Percentiles rank a stretch among this genome's conserved stretches.
phyloP scores from a whole-genome alignment of 2,113 vertebrate species.

The Corythornis vintsioides region DNA sequence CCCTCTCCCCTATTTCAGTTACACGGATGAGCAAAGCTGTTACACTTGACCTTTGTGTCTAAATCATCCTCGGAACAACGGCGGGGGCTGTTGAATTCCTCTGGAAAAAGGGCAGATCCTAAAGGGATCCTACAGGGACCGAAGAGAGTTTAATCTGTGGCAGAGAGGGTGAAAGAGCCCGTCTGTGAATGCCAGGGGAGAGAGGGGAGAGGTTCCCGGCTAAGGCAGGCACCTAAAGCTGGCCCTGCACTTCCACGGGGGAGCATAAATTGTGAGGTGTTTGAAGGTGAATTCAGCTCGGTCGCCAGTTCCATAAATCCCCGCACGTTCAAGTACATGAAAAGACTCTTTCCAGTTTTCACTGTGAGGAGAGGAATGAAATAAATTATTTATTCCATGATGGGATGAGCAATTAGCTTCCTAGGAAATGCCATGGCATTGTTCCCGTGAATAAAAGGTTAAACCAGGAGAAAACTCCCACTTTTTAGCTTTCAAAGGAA shows the following conservation, averaged over 20 bases:
- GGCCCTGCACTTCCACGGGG: background rate
- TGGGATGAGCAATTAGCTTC: background rate
- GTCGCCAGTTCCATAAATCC: background rate
- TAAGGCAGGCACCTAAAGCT: rapidly evolving
- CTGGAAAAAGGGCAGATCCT: background rate
- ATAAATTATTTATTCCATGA: background rate
- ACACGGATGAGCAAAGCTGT: conserved; percentile 1
- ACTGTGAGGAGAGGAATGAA: background rate
- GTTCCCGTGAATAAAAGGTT: background rate
- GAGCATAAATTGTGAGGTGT: rapidly evolving
- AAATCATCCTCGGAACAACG: background rate
- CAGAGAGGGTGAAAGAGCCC: background rate
- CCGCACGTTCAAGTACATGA: background rate
- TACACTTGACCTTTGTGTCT: conserved; percentile 52
- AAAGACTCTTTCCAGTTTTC: background rate
- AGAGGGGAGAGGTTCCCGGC: background rate
- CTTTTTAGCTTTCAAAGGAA: background rate
- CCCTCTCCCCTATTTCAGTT: conserved; percentile 26
- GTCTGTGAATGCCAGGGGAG: background rate
- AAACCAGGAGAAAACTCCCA: background rate
- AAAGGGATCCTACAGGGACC: background rate
- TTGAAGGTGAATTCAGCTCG: background rate
- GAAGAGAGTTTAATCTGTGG: background rate
- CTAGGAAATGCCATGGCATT: background rate
- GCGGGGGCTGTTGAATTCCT: background rate